Evolutionary conservation across 2,797 vertebrate genomes (phyloP), one percentile per base, ranked within the genome.

Genomic region (Etheostoma nigrum): DNA sequence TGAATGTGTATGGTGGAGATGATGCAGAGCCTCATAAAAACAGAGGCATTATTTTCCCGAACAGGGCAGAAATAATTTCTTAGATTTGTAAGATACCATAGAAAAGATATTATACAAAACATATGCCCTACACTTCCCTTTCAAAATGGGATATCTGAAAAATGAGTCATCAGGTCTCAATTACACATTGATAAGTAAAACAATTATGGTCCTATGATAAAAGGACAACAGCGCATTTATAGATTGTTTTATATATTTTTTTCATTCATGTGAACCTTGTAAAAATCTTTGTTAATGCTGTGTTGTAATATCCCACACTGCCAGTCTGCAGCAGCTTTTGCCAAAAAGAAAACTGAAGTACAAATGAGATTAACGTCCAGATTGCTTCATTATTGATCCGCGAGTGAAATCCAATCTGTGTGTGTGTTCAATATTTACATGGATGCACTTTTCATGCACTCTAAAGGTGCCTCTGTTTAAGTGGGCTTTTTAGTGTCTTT

Each of bases 371-470:
- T 91, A 91, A 13, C 49, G 23, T 79, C 76, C 73, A 87, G 68
- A 90, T 85, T 85, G 86, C 81, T 83, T 83, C 83, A 68, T 12
- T 84, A 93, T 91, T 73, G 92, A 91, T 91, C 82, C 13, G 6
- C 4, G 1, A 86, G 84, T 91, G 93, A 92, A 92, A 92, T 87
- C 73, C 58, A 79, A 86, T 87, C 90, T 86, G 59, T 69, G 77
- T 63, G 83, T 59, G 48, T 78, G 81, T 80, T 90, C 74, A 88
- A 74, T 88, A 85, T 89, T 87, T 86, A 89, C 89, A 92, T 90
- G 86, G 86, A 91, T 89, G 88, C 88, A 91, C 86, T 91, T 90
- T 90, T 67, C 78, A 78, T 82, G 86, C 89, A 87, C 88, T 92
- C 42, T 83, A 57, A 85, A 88, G 67, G 81, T 82, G 74, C 72